phyloP scores from a whole-genome alignment of 2,797 vertebrate genomes.

The Pangasius sanitwongsei region DNA sequence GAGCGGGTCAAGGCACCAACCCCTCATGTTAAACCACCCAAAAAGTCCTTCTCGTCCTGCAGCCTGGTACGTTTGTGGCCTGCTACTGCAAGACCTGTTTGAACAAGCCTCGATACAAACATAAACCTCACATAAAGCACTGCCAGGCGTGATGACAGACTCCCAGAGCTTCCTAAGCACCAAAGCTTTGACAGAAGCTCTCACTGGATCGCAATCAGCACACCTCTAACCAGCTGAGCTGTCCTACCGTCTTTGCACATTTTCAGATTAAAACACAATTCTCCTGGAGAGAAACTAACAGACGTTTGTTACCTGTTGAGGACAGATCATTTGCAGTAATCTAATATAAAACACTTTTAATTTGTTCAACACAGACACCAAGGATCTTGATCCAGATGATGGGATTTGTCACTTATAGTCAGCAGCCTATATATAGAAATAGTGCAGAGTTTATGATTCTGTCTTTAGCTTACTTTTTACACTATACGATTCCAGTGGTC shows the following conservation, averaged over 20 bases:
- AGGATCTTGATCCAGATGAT: not conserved
- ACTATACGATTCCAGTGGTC: not conserved
- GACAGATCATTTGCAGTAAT: not conserved
- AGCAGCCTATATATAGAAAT: not conserved
- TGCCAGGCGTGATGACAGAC: not conserved
- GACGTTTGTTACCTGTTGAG: not conserved
- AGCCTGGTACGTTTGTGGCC: conserved; percentile 89
- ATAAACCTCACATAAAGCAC: not conserved
- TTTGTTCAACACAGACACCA: not conserved
- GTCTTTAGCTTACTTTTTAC: not conserved
- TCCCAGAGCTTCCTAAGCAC: not conserved
- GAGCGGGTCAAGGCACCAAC: conserved; percentile 88
- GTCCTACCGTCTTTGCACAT: not conserved
- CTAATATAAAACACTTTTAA: not conserved
- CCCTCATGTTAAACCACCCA: conserved; percentile 85
- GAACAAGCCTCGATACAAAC: conserved; percentile 40
- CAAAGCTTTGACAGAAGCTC: not conserved
- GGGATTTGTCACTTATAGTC: no score
- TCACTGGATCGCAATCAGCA: not conserved
- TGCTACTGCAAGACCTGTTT: conserved; percentile 47
- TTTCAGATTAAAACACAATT: not conserved
- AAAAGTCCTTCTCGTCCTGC: conserved; percentile 93
- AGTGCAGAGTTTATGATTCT: not conserved
- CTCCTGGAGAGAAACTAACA: not conserved
- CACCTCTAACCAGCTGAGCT: not conserved